Percentiles rank a stretch among this genome's conserved stretches.
Conservation (phyloP, 1,140 invertebrate genomes). For the Pantala flavescens region DNA sequence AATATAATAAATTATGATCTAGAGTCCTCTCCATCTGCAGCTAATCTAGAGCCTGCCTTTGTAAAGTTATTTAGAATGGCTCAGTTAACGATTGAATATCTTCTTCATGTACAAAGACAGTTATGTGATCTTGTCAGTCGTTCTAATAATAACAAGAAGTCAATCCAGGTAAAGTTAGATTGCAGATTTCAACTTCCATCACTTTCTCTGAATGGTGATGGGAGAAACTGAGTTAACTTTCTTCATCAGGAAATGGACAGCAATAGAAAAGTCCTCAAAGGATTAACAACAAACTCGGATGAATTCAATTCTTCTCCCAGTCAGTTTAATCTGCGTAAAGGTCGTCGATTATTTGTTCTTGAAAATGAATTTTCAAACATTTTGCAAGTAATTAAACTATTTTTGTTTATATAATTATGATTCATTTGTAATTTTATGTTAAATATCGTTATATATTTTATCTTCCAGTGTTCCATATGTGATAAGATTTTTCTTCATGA, state of each 20-base stretch:
- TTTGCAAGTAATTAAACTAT: background rate
- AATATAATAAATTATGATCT: constrained; percentile 49
- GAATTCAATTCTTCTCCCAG: background rate
- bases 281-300: background rate
- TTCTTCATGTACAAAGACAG: constrained; percentile 56
- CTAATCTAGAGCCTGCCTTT: constrained; percentile 53
- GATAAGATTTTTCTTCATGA: background rate
- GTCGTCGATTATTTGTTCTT: background rate
- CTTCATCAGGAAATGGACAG: background rate
- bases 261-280: background rate
- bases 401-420: background rate
- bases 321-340: background rate
- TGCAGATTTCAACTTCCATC: background rate
- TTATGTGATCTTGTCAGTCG: constrained; percentile 38
- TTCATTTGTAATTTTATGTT: background rate
- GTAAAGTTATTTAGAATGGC: constrained; percentile 55
- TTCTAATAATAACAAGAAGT: background rate
- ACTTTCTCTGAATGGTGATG: background rate
- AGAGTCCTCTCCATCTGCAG: constrained; percentile 48
- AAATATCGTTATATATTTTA: background rate
- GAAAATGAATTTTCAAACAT: background rate
- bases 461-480: background rate
- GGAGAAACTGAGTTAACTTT: background rate
- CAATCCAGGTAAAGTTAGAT: background rate
- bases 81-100: constrained; percentile 56